Evolutionary conservation across 2,113 vertebrate species (phyloP), one percentile per base, ranked within the genome.

Genomic region (Accipiter cooperii): DNA sequence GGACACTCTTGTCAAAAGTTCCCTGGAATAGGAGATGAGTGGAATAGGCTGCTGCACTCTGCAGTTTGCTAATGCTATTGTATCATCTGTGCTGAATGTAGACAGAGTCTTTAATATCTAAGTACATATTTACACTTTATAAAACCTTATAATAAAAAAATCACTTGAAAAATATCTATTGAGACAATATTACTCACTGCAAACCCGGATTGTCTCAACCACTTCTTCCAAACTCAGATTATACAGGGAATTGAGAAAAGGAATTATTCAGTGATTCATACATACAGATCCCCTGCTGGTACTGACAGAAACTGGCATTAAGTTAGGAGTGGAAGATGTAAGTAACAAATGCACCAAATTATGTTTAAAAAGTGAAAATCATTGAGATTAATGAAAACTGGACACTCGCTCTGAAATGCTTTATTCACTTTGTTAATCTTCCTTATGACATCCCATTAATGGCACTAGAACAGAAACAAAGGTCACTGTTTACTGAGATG

Each of bases 401-500:
- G 17, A 47, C 26, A 49, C 10, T 58, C 0, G 0, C 16, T 87
- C 26, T 78, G 65, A 52, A 78, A n/a, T 76, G 17, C 5, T 38
- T 81, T 54, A 10, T 69, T 34, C 5, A 34, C 4, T 54, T 55
- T 34, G 3, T 8, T 58, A 47, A 51, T 40, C 8, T 86, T 46
- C 34, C 6, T 81, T 42, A 61, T 36, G 24, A 38, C 5, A 65
- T 47, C 5, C 3, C 2, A 6, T 51, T 24, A 77, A 29, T 19
- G 17, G 6, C 29, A 65, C 9, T 12, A 51, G 54, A 64, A n/a
- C 13, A 69, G 34, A 83, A 83, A 47, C 1, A 44, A 20, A 19
- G 8, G 2, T 22, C 7, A 4, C 4, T 34, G 5, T 52, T 89
- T 22, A 63, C 4, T 0, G 0, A 29, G 12, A 7, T 26, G 5